Percentiles rank a stretch among this genome's conserved stretches.
These are phyloP conservation scores for Papilio machaon DNA, from an alignment of 1,140 invertebrate species.

Conservation along the genomic window DNA sequence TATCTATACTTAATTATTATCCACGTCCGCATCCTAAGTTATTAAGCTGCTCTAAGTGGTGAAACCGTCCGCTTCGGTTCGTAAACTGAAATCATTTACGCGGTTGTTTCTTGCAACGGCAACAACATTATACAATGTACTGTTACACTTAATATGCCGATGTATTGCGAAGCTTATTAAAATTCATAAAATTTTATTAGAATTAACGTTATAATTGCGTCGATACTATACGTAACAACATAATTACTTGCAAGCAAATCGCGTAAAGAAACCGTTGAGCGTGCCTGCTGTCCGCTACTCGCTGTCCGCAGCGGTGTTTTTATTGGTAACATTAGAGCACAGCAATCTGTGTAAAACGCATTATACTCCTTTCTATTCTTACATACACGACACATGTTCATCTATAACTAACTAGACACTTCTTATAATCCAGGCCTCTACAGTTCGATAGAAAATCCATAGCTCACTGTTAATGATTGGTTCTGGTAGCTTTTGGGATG, in stretches of 20 bases:
- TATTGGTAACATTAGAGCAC: conserved; percentile 13
- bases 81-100: conserved; percentile 17
- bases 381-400: background rate
- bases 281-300: conserved; percentile 5
- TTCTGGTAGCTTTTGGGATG: background rate
- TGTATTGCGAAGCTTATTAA: conserved; percentile 28
- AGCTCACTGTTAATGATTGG: background rate
- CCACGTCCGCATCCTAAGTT: no score
- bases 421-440: no score
- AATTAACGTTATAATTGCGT: conserved; percentile 35
- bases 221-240: conserved; percentile 33
- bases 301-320: conserved; percentile 24
- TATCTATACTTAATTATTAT: no score
- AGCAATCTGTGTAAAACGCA: conserved; percentile 12
- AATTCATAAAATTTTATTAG: conserved; percentile 37
- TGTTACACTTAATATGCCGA: conserved; percentile 21
- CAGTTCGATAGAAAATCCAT: background rate
- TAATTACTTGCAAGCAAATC: conserved; percentile 28
- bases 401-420: no score
- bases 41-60: background rate
- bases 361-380: conserved; percentile 8
- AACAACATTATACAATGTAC: conserved; percentile 26
- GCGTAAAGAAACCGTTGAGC: conserved; percentile 23
- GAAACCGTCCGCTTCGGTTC: conserved; percentile 13
- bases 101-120: background rate